A percentile compares a stretch with the other conserved stretches of the same genome.
Conservation (phyloP, 2,888 invertebrate species). For the Scrobipalpa costella region DNA sequence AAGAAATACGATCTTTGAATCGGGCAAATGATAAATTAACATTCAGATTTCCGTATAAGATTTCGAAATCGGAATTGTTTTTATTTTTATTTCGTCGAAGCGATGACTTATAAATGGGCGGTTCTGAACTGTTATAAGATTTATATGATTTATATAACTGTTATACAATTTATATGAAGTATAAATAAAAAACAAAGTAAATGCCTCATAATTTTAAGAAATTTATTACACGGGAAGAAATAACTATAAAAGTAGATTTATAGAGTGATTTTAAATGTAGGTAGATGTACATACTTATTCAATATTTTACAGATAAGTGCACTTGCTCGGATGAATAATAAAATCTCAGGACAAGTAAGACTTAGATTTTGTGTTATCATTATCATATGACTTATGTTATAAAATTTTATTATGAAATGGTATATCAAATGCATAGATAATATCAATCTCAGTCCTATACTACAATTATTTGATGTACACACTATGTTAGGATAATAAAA, state of each 20-base stretch:
- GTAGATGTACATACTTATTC: neutral
- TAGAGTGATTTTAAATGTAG: neutral
- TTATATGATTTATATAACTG: neutral
- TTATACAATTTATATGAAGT: neutral
- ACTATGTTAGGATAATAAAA: too few species aligned
- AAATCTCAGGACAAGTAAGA: too few species aligned
- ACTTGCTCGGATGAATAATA: too few species aligned
- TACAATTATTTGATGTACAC: too few species aligned
- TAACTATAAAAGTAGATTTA: neutral
- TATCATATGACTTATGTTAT: too few species aligned
- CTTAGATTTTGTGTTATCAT: too few species aligned
- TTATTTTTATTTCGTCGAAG: neutral
- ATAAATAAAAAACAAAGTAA: neutral
- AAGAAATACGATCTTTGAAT: neutral
- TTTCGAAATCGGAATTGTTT: neutral
- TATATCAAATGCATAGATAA: too few species aligned
- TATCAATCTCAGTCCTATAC: too few species aligned
- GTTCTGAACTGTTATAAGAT: neutral
- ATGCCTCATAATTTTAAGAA: neutral
- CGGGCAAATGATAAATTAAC: neutral
- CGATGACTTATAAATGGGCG: neutral
- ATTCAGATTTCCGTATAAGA: neutral
- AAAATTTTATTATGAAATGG: too few species aligned
- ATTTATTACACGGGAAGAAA: neutral
- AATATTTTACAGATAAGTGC: too few species aligned